Evolutionary conservation across 2,113 vertebrate species (phyloP).

Genomic region (Pheucticus melanocephalus): DNA sequence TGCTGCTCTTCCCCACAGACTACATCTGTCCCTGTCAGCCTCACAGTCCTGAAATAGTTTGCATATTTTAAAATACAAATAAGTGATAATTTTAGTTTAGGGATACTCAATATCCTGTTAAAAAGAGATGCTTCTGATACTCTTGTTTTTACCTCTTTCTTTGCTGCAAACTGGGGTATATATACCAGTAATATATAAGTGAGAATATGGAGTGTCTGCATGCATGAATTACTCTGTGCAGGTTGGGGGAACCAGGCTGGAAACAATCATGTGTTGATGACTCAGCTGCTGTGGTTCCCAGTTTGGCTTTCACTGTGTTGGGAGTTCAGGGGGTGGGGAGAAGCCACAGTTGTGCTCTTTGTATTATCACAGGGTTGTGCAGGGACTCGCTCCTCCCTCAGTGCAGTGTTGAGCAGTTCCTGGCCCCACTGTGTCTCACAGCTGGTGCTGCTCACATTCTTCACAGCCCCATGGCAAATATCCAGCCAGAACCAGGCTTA

Average conservation of each 20-base stretch:
- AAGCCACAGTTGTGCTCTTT: background rate
- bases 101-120: background rate
- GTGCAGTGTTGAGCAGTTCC: background rate
- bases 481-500: background rate
- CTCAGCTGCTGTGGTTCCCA: background rate
- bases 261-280: background rate
- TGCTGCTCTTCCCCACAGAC: background rate
- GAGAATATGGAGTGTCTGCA: background rate
- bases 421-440: background rate
- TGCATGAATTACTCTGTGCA: background rate
- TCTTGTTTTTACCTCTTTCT: background rate
- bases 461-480: background rate
- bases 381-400: background rate
- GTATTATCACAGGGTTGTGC: background rate
- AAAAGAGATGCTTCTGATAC: background rate
- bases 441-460: background rate
- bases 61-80: background rate
- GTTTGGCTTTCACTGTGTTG: background rate
- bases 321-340: background rate
- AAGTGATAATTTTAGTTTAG: background rate
- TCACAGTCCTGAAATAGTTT: background rate
- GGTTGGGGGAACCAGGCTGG: background rate
- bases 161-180: background rate
- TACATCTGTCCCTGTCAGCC: background rate
- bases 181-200: background rate